Base-by-base conservation (phyloP, 2,113 vertebrate species). In the Lynx canadensis region DNA sequence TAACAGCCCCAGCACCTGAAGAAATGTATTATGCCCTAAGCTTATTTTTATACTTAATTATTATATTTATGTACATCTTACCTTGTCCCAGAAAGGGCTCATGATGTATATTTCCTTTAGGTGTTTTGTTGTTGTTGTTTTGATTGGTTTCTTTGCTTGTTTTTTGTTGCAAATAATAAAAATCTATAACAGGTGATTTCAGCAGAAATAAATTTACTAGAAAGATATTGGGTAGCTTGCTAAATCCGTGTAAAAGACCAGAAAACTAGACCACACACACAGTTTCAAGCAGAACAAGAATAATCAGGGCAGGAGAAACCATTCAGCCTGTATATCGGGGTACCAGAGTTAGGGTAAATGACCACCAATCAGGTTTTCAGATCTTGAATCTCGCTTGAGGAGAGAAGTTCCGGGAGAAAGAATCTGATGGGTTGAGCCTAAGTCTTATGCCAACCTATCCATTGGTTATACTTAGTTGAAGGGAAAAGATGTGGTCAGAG, bases 1-100 rank as follows among this genome's bases (percentile, higher is more conserved):
- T 57, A 94, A 60, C 0, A 76, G 50, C 4, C 9, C 60, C 13
- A 88, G 57, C 4, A 55, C 48, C 45, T 78, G 38, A 97, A 89
- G 52, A 83, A 89, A 94, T 69, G 15, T 41, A 73, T 83, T 93
- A 74, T 38, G n/a, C 33, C 48, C 41, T 92, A 91, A 94, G 21
- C 29, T 91, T 95, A 36, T 83, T 92, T 97, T 95, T 69, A 52
- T 84, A 81, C 11, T 87, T 96, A 96, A 96, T 84, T 97, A 97
- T 81, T 65, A 86, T 33, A 45, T 48, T 81, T 91, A 71, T 48
- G 66, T 90, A 69, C 71, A 90, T 41, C 29, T 14, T 38, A 89
- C 68, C 66, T 95, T 88, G 41, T 66, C 21, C n/a, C 41, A 65
- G 27, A 92, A 87, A 87, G 41, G 1, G 25, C 91, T 66, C 85